Evolutionary conservation across 2,888 invertebrate species (phyloP), one percentile per base, ranked within the genome.

Genomic region (Microplitis deprimator): DNA sequence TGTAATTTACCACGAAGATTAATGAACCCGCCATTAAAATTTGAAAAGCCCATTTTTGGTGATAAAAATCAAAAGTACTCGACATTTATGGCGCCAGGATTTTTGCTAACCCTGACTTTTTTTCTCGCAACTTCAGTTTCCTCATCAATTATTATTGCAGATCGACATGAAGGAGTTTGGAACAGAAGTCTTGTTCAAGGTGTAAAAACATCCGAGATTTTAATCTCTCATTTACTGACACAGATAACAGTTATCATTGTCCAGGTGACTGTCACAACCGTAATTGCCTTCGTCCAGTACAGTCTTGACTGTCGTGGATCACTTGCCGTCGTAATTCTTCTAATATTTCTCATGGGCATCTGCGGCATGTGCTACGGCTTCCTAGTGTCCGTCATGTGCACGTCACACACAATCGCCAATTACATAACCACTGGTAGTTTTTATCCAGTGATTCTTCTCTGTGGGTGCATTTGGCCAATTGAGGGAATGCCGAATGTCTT

Each of bases 291-390:
- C 87, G 82, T 91, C 0, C 91, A 93, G 7, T 95, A 93, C 86
- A 90, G 92, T 77, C 91, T 95, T 7, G 91, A 93, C 0, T 92
- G 92, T 41, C 89, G 91, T 1, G 96, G 96, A 1, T 93, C 93
- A 0, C 84, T 94, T 20, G 76, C 91, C 1, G 90, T 93, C 50
- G 92, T 95, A 16, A 92, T 93, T n/a, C 80, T 90, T 0, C 85
- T 97, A 71, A 90, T 95, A 3, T 91, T 95, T 81, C 90, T 96
- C 81, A 92, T 94, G 82, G 97, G 96, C 0, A 90, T 96, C 73
- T 94, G 94, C 84, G 97, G 97, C 77, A 96, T 97, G 96, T 93
- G 94, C 85, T 96, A 95, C 86, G 97, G 94, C 61, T 94, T 97
- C 86, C 92, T 96, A 61, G 94, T 97, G 71, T 96, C 97, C 0